These are phyloP conservation scores for Andrena haemorrhoa DNA, from an alignment of 2,888 invertebrate species.

Conservation along the genomic window DNA sequence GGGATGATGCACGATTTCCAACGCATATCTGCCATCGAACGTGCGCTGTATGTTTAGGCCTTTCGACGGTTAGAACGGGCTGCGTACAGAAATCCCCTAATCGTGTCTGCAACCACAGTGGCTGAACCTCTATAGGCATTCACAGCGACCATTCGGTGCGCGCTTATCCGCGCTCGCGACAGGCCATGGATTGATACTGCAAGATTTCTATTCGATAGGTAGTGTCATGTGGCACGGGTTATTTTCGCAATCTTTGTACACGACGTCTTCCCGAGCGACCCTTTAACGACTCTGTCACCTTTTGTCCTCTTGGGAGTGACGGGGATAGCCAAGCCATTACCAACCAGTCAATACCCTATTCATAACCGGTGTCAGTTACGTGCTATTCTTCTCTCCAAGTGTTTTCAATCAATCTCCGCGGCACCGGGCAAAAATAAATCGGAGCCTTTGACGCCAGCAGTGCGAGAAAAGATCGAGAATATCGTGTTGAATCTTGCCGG, in stretches of 20 bases:
- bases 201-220: background rate
- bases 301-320: no score
- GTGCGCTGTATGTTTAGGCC: background rate
- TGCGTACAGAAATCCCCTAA: background rate
- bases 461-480: background rate
- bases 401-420: no score
- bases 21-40: background rate
- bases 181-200: background rate
- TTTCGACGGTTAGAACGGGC: background rate
- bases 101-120: background rate
- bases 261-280: no score
- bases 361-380: no score
- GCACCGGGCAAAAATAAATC: slow-evolving; percentile 12
- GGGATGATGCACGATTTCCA: no score
- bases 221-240: background rate
- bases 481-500: background rate
- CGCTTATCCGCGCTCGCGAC: background rate
- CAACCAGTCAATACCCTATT: no score
- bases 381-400: no score
- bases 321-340: no score
- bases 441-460: background rate
- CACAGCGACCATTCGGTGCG: background rate
- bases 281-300: no score
- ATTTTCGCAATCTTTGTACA: background rate
- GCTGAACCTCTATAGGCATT: background rate